Evolutionary conservation across 64 coral and sea anemone species (phyloP), one percentile per base, ranked within the genome.

Genomic region (Exaiptasia diaphana): DNA sequence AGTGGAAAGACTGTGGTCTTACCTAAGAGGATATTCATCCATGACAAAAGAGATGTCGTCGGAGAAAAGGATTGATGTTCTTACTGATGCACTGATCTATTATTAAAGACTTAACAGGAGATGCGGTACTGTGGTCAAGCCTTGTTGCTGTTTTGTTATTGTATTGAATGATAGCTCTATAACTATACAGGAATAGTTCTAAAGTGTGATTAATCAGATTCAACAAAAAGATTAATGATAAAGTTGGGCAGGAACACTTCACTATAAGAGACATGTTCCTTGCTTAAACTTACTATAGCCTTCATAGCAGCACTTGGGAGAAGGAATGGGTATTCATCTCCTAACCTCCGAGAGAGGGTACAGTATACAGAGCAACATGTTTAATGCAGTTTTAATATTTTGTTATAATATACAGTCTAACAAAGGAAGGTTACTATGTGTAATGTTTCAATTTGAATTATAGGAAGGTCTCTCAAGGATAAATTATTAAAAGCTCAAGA

Each of bases 1-100:
- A 4, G 65, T 69, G 1, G 86, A 89, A 71, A 65, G 86, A 64
- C 74, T 89, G 5, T 89, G 86, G 86, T 73, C 86, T 15, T 81
- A 73, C 38, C 41, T 89, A 0, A 24, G 67, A 13, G 53, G 68
- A 4, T 89, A 74, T 55, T 80, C 76, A 4, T 18, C 24, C 38
- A 73, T 62, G 29, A 89, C 86, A 41, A 89, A 89, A 35, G 77
- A 89, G 28, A 89, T 64, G 59, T 6, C 8, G 30, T 0, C 59
- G 0, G 59, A 4, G 11, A 64, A 64, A 28, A 64, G 59, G 9
- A 64, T 32, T 3, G 59, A 81, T 68, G 78, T 65, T 0, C 61
- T 81, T 3, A 68, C 78, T 18, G 78, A 81, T 50, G 78, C 78
- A 4, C 41, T 68, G 0, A 37, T 81, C 13, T 57, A 77, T 36